phyloP scores from a whole-genome alignment of 1,140 invertebrate species.

The Chrysopa pallens region DNA sequence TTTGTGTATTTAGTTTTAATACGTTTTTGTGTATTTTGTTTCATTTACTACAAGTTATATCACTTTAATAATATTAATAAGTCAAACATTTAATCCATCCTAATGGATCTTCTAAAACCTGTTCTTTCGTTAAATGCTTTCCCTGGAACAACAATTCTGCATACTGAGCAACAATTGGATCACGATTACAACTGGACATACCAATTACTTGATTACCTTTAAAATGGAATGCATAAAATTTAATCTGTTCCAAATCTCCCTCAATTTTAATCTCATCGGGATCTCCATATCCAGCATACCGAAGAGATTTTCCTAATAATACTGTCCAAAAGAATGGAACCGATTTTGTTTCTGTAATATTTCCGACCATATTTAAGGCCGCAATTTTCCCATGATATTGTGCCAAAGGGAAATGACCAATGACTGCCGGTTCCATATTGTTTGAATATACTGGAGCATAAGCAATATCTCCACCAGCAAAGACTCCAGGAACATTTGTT shows the following conservation, averaged over 20 bases:
- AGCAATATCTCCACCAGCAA: conserved; percentile 83
- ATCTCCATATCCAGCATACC: conserved; percentile 70
- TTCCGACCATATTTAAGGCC: conserved; percentile 59
- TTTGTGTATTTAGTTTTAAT: no score
- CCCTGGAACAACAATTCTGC: conserved; percentile 55
- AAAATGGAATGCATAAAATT: conserved; percentile 75
- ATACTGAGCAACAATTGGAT: conserved; percentile 73
- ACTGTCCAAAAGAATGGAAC: conserved; percentile 90
- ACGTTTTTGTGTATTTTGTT: no score
- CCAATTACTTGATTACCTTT: conserved; percentile 57
- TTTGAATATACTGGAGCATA: conserved; percentile 61
- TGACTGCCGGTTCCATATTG: conserved; percentile 39
- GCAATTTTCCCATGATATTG: conserved; percentile 76
- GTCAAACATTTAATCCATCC: conserved; percentile 30
- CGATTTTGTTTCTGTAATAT: conserved; percentile 33
- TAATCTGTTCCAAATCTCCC: conserved; percentile 56
- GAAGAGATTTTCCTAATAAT: conserved; percentile 69
- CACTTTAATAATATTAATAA: no score
- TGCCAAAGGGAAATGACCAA: conserved; percentile 80
- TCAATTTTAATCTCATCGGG: conserved; percentile 53
- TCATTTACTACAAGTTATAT: no score
- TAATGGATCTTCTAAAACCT: conserved; percentile 36
- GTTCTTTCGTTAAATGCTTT: conserved; percentile 36
- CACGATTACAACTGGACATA: conserved; percentile 57
- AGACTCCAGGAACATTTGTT: conserved; percentile 61